Evolutionary conservation across 2,888 invertebrate species (phyloP), one percentile per base, ranked within the genome.

Genomic region (Eudemis profundana): DNA sequence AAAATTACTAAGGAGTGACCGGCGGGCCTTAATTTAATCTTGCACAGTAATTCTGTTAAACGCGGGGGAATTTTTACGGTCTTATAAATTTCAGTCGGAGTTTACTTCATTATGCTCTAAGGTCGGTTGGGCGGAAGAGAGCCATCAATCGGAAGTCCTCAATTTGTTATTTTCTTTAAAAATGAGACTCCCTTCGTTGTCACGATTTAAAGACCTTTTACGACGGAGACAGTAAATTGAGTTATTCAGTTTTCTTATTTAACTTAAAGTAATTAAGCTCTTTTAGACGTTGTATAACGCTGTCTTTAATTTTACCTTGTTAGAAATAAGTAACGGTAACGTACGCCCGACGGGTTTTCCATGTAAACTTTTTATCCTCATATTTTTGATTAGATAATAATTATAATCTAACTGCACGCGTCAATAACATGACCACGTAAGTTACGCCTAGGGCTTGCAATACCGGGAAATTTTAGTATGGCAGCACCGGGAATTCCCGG

Each of bases 1-100:
- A 83, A 84, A 85, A 88, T 87, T 86, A 82, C 82, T 76, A 74
- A 78, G 84, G 84, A 83, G 83, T 83, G 82, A 82, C 81, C 83
- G 72, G 61, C 70, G 72, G 77, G 75, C 78, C 82, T 84, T 84
- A 84, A 86, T 86, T 85, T 79, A 77, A 85, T 84, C 79, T 82
- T 79, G 71, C 75, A 69, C 72, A 75, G 78, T 81, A 81, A 82
- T 77, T 78, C 74, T 77, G 77, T 79, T 78, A 77, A 79, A 78
- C 75, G 79, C 78, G 73, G 69, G 73, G 74, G 74, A 66, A 53
- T 69, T 74, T 78, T 77, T 73, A 77, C 74, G 72, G 73, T 72
- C 73, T 70, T 70, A 71, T 72, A 59, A 60, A 74, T 77, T 76
- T 73, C 70, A 60, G 67, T 68, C 59, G 53, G 61, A 66, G 65